phyloP scores from a whole-genome alignment of 2,113 vertebrate species.

The Melierax canorus region DNA sequence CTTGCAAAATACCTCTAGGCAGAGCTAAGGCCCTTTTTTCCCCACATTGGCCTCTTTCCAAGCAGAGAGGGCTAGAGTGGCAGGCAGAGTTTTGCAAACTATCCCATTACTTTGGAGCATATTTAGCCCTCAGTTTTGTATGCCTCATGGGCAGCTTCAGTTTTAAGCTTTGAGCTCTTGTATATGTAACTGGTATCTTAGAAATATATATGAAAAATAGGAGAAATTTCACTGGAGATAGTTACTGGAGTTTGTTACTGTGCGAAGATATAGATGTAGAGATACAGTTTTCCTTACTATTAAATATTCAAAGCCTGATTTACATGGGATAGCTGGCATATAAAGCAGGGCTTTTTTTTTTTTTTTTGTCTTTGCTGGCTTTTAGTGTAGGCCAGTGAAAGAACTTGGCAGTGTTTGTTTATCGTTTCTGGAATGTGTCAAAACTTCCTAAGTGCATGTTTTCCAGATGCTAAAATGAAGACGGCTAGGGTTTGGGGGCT shows the following conservation, averaged over 20 bases:
- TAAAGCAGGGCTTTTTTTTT: background rate
- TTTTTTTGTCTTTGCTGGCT: background rate
- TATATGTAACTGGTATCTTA: background rate
- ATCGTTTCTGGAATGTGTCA: background rate
- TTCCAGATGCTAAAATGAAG: slow-evolving; percentile 46
- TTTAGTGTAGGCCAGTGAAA: background rate
- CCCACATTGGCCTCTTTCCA: background rate
- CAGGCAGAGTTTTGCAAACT: background rate
- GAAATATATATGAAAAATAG: background rate
- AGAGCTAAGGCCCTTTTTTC: background rate
- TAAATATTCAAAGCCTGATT: background rate
- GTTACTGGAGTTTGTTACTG: background rate
- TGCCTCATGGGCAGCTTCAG: background rate
- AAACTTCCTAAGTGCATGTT: background rate
- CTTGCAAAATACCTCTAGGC: background rate
- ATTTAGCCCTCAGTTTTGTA: background rate
- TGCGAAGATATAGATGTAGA: background rate
- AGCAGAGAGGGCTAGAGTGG: background rate
- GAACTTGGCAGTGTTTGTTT: slow-evolving; percentile 27
- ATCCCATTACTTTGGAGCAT: background rate
- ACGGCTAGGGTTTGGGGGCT: background rate
- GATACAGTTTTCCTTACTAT: background rate
- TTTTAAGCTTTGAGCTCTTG: background rate
- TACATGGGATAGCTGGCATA: background rate
- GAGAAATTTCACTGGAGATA: background rate